Percentiles rank a stretch among this genome's conserved stretches.
phyloP scores from a whole-genome alignment of 2,113 vertebrate genomes.

The Promerops cafer region DNA sequence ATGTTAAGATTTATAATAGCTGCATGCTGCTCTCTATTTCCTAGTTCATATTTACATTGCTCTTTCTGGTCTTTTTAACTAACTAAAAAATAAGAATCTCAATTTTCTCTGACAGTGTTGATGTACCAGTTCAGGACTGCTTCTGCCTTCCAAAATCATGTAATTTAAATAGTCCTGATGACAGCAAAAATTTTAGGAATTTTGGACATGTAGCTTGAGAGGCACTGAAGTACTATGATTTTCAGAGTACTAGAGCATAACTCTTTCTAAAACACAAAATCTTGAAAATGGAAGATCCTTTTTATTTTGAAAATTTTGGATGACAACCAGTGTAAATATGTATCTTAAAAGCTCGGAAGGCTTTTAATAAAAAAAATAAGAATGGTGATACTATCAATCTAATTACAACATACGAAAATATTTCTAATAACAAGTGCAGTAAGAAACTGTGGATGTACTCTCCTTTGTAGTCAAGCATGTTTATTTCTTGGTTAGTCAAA shows the following conservation, averaged over 20 bases:
- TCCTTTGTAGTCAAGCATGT: neutral
- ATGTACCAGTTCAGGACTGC: neutral
- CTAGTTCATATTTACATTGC: neutral
- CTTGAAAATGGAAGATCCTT: neutral
- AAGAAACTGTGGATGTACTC: neutral
- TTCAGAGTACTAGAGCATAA: neutral
- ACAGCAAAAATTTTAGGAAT: neutral
- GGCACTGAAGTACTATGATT: neutral
- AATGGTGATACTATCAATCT: neutral
- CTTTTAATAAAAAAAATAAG: neutral
- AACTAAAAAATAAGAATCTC: neutral
- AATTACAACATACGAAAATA: neutral
- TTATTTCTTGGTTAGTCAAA: neutral
- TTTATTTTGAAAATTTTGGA: neutral
- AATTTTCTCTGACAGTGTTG: neutral
- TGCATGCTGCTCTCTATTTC: neutral
- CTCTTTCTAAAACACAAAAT: neutral
- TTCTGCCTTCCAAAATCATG: neutral
- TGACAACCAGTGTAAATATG: neutral
- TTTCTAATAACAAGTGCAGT: neutral
- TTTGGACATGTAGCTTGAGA: neutral
- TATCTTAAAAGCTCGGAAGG: neutral
- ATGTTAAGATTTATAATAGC: neutral
- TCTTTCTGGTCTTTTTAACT: neutral
- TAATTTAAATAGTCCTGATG: neutral